Base-by-base conservation (phyloP, 2,113 vertebrate species). In the Spilogale gracilis region DNA sequence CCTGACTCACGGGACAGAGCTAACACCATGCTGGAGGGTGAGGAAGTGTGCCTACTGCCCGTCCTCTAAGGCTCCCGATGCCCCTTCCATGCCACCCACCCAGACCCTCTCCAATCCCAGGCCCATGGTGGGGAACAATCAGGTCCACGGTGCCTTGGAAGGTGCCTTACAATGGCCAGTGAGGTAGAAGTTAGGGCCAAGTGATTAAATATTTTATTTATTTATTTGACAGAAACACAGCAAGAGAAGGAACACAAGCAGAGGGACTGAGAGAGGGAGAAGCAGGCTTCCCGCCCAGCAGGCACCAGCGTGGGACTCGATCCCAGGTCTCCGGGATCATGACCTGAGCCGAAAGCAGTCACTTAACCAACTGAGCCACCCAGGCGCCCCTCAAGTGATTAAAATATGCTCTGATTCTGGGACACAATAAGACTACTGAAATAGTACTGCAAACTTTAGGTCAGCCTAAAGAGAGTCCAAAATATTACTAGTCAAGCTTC, bases 401-500 rank as follows among this genome's bases (percentile, higher is more conserved):
- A 45, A 87, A 86, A 67, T 9, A 9, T 2, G 9, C 80, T 45
- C n/a, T 18, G 32, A 27, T 21, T 48, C 85, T 32, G 52, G 56
- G 0, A 60, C 69, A 87, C 56, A 18, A 0, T 13, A 23, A 61
- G 13, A 58, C 84, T 82, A 32, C 52, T 17, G 25, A 93, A 91
- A 89, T 6, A 89, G 25, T 2, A 5, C n/a, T 43, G 52, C 14
- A 27, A n/a, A 73, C 60, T 84, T 71, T 74, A 90, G 61, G 87
- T 74, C 32, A 96, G 4, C 80, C 80, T 74, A 17, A 67, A 73
- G 76, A 27, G 5, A n/a, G 20, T 52, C 48, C 25, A 86, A 38
- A 84, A 17, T 76, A 96, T 71, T 56, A 88, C 7, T 73, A 23
- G 65, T 74, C 71, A 73, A 60, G 71, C 12, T 76, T 79, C 52